A percentile compares a stretch with the other conserved stretches of the same genome.
phyloP scores from a whole-genome alignment of 64 coral and sea anemone genomes.

The Pachyseris speciosa region DNA sequence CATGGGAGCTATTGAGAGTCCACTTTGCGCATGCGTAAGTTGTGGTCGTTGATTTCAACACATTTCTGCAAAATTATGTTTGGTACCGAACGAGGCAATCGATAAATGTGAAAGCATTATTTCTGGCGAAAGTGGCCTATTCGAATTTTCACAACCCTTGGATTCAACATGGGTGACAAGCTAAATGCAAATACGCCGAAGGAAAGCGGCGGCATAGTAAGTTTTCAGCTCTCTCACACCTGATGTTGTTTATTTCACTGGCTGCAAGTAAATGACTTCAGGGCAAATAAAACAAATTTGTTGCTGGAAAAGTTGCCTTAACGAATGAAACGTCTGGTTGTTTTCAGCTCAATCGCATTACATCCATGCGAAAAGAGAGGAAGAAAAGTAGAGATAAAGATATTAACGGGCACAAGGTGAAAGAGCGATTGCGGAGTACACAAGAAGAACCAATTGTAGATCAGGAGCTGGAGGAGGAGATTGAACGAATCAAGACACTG shows the following conservation, averaged over 20 bases:
- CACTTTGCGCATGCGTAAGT: conserved; percentile 8
- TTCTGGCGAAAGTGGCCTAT: background rate
- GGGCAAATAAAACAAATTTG: background rate
- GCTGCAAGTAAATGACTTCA: background rate
- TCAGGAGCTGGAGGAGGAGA: conserved; percentile 86
- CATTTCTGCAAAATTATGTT: background rate
- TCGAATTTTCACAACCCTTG: background rate
- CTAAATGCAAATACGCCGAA: background rate
- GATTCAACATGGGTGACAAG: conserved; percentile 31
- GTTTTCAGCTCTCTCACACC: background rate
- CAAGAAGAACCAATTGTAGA: conserved; percentile 72
- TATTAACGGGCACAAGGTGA: conserved; percentile 73
- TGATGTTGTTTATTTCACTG: background rate
- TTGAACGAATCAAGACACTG: conserved; percentile 77
- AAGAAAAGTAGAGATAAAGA: conserved; percentile 78
- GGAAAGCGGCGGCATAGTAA: conserved; percentile 45
- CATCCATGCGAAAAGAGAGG: conserved; percentile 89
- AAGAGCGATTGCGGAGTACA: conserved; percentile 68
- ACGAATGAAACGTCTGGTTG: background rate
- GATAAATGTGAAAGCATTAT: background rate
- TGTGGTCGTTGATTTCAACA: background rate
- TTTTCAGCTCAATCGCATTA: conserved; percentile 76
- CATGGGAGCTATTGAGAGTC: background rate
- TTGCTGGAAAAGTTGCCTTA: conserved; percentile 19
- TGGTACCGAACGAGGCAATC: conserved; percentile 1